Percentiles rank a stretch among this genome's conserved stretches.
phyloP scores from a whole-genome alignment of 2,797 vertebrate species.

The Erethizon dorsatum region DNA sequence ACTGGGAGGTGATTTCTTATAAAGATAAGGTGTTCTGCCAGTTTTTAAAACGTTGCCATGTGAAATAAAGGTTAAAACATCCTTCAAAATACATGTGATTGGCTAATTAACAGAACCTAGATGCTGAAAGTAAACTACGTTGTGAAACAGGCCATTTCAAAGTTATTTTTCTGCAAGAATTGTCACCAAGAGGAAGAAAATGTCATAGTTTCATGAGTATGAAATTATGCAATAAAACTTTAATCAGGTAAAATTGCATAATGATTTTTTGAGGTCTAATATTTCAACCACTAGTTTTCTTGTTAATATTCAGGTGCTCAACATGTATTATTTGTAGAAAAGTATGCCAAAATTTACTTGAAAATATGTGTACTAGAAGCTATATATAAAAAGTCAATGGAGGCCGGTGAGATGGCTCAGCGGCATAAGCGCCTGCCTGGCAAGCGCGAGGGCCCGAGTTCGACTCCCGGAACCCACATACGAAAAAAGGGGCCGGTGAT shows the following conservation, averaged over 20 bases:
- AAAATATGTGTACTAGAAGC: neutral
- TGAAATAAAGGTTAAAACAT: conserved; percentile 43
- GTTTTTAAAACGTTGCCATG: neutral
- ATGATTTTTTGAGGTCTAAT: neutral
- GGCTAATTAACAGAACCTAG: conserved; percentile 35
- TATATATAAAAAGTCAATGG: neutral
- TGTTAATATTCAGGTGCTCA: neutral
- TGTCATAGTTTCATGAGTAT: conserved; percentile 36
- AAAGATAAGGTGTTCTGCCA: conserved; percentile 31
- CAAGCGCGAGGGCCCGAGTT: no score
- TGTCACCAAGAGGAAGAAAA: conserved; percentile 57
- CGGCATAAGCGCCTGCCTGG: no score
- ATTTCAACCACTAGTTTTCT: conserved; percentile 62
- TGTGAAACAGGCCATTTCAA: conserved; percentile 72
- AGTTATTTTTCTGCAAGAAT: conserved; percentile 70
- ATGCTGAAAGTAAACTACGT: conserved; percentile 43
- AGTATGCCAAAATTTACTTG: conserved; percentile 47
- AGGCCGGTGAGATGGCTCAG: no score
- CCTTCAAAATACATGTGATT: conserved; percentile 46
- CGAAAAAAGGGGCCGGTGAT: no score
- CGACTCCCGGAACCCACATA: no score
- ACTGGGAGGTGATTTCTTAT: neutral
- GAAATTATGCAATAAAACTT: conserved; percentile 76
- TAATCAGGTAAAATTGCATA: conserved; percentile 57
- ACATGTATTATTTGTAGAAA: conserved; percentile 37